phyloP scores from a whole-genome alignment of 2,888 invertebrate genomes.

The Bombylius major region DNA sequence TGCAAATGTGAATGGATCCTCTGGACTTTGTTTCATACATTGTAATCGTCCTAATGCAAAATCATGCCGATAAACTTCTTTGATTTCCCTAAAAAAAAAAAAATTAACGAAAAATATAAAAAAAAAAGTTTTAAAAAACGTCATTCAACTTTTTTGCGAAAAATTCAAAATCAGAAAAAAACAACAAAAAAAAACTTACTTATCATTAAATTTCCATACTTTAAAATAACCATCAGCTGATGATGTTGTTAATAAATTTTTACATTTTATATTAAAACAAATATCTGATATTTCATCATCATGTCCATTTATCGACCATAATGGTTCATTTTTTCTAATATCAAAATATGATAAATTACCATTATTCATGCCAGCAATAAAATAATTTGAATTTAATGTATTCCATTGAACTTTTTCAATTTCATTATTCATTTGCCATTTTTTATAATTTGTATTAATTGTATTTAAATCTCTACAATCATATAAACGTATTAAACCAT shows the following conservation, averaged over 20 bases:
- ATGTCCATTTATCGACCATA: conserved; percentile 69
- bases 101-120: neutral
- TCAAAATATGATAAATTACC: conserved; percentile 64
- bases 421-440: conserved; percentile 60
- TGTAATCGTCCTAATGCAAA: conserved; percentile 59
- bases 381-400: conserved; percentile 60
- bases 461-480: conserved; percentile 71
- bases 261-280: conserved; percentile 55
- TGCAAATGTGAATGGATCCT: conserved; percentile 67
- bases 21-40: conserved; percentile 64
- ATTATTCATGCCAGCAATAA: conserved; percentile 48
- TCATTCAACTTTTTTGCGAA: neutral
- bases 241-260: conserved; percentile 63
- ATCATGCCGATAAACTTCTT: conserved; percentile 35
- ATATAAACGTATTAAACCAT: conserved; percentile 63
- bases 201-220: conserved; percentile 60
- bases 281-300: conserved; percentile 75
- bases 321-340: conserved; percentile 47
- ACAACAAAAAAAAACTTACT: no score
- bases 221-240: conserved; percentile 73
- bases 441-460: conserved; percentile 28
- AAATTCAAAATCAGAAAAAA: neutral
- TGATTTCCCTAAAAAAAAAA: conserved; percentile 21
- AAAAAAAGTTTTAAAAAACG: neutral
- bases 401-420: conserved; percentile 83